Conservation (phyloP, 2,113 vertebrate genomes). For the Riparia riparia region DNA sequence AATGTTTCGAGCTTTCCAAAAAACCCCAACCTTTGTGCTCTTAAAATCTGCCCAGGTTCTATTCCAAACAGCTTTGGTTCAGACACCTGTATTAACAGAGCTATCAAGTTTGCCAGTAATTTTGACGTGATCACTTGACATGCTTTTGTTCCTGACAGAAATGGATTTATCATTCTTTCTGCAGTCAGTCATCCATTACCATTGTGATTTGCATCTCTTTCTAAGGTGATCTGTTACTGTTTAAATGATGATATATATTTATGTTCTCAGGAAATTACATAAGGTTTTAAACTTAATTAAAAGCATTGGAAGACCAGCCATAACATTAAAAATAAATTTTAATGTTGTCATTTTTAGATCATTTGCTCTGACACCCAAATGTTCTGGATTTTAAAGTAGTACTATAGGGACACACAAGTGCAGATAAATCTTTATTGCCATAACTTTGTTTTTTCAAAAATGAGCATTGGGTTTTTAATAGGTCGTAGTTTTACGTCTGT, state of each 20-base stretch:
- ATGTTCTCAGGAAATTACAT: neutral
- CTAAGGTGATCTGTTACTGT: neutral
- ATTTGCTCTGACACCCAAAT: slow-evolving; percentile 23
- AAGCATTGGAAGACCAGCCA: slow-evolving; percentile 22
- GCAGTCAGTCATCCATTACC: neutral
- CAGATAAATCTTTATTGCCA: slow-evolving; percentile 68
- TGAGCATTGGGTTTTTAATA: slow-evolving; percentile 63
- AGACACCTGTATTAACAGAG: neutral
- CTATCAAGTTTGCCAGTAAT: neutral
- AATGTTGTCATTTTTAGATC: slow-evolving; percentile 10
- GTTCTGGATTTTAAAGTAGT: slow-evolving; percentile 39
- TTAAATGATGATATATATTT: neutral
- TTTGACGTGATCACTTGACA: neutral
- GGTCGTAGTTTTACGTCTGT: slow-evolving; percentile 49
- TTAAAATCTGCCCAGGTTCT: neutral
- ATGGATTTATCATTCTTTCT: neutral
- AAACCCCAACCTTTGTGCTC: neutral
- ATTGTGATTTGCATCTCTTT: neutral
- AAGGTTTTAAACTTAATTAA: neutral
- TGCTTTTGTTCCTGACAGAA: neutral
- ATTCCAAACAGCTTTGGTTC: neutral
- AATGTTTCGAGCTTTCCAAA: neutral
- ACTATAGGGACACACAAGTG: slow-evolving; percentile 55
- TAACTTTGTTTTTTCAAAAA: slow-evolving; percentile 70
- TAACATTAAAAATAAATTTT: slow-evolving; percentile 45